Evolutionary conservation across 2,888 invertebrate species (phyloP), one percentile per base, ranked within the genome.

Genomic region (Parochlus steinenii): DNA sequence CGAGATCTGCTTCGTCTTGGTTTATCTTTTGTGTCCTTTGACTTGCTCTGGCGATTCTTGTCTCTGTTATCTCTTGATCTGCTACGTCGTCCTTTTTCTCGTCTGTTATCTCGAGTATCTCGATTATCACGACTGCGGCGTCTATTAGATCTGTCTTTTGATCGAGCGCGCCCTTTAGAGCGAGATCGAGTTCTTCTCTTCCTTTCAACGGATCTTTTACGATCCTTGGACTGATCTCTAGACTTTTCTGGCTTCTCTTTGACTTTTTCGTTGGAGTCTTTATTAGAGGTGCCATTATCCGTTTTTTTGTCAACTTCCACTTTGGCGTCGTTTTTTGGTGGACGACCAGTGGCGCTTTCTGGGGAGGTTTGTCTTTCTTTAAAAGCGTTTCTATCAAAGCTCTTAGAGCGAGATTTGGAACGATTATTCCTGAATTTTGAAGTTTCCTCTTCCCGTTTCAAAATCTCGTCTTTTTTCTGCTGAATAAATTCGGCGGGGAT

Each of bases 401-500:
- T 33, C n/a, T 11, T 15, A 4, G 33, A 33, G 3, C 33, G 5
- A 12, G 16, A 25, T 11, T 25, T 14, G 16, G 24, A 24, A 4
- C 33, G 12, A n/a, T n/a, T n/a, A n/a, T n/a, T n/a, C n/a, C n/a
- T n/a, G n/a, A n/a, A n/a, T n/a, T n/a, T n/a, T n/a, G n/a, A n/a
- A n/a, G n/a, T n/a, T 6, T 51, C 56, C 42, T 58, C 58, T 40
- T 59, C 75, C 52, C 83, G 69, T 52, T 82, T 85, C 52, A 85
- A 78, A 47, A 98, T 82, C 61, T 97, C 95, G 55, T 90, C 90
- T 56, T 97, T 90, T 60, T 97, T 95, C 59, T 87, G 79, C 56
- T 95, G 89, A 38, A 98, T 72, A 51, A 98, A 79, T 41, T 82
- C 76, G 44, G 85, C 83, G 0, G 97, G 98, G 50, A 98, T 97